Evolutionary conservation across 2,113 vertebrate species (phyloP), one percentile per base, ranked within the genome.

Genomic region (Lagopus muta): DNA sequence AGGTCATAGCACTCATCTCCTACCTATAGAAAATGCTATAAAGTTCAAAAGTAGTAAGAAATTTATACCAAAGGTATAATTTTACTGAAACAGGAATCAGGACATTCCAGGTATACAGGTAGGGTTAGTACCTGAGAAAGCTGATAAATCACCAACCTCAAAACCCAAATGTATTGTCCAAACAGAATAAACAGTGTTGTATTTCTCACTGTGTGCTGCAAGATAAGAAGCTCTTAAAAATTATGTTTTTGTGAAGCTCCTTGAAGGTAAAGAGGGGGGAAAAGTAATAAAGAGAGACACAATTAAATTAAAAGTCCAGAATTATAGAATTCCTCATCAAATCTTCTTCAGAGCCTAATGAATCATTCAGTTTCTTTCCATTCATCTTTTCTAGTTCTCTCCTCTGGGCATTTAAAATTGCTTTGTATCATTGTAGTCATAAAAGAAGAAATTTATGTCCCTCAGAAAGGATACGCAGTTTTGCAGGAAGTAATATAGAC

Each of bases 371-470:
- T 96, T 95, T 72, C 72, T 95, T 95, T 96, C 86, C 89, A 95
- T 96, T 95, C 18, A 0, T 91, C 95, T 94, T 95, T 95, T 93
- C 95, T 93, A 83, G 88, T 96, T 95, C 86, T 96, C 20, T 95
- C 95, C 94, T 96, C 95, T 0, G 1, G 97, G 95, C 96, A 96
- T 97, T 97, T 97, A 95, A 96, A 96, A 97, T 95, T 95, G 92
- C 94, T 96, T 96, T 95, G 93, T 92, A 96, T 95, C 7, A 1
- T 95, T 0, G 0, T 89, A 95, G 86, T 94, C 93, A 86, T 97
- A 94, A 96, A 97, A 54, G 95, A 94, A 84, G 78, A 95, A 95
- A 96, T 95, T 86, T 97, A 97, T 96, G 83, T 65, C 75, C 75
- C 89, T 94, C 81, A 78, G 88, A 95, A 96, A 95, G 83, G 89